Percentiles rank a stretch among this genome's conserved stretches.
Conservation (phyloP, 2,888 invertebrate species). For the Ferrisia virgata region DNA sequence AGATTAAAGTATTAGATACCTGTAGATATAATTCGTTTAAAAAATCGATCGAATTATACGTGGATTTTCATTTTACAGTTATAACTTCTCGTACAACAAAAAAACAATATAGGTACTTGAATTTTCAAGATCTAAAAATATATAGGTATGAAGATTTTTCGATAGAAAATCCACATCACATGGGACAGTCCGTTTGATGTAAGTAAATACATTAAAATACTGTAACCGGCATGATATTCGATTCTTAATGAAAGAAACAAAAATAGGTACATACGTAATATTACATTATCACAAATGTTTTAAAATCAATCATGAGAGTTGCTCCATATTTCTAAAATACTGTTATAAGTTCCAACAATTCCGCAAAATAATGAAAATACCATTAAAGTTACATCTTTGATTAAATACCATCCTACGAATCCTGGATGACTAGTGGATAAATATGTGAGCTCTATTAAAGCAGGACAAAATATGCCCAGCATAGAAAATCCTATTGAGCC, state of each 20-base stretch:
- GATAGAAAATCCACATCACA: not conserved
- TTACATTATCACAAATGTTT: not conserved
- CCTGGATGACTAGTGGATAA: conserved; percentile 37
- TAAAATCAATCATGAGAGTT: not conserved
- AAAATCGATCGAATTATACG: too few relatives aligned
- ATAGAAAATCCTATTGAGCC: conserved; percentile 71
- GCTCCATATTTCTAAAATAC: conserved; percentile 53
- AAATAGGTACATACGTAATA: not conserved
- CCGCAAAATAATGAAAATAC: conserved; percentile 67
- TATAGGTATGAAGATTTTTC: not conserved
- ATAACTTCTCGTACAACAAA: not conserved
- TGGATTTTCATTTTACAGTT: not conserved
- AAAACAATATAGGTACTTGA: too few relatives aligned
- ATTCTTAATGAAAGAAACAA: not conserved
- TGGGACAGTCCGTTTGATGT: not conserved
- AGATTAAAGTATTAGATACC: too few relatives aligned
- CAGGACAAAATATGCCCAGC: conserved; percentile 71
- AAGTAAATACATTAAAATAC: not conserved
- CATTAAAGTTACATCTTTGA: conserved; percentile 64
- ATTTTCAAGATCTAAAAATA: too few relatives aligned
- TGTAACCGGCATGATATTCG: not conserved
- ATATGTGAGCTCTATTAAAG: conserved; percentile 65
- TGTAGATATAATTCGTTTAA: too few relatives aligned
- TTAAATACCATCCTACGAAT: conserved; percentile 10
- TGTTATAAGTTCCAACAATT: conserved; percentile 61